These are phyloP conservation scores for Pterocles gutturalis DNA, from an alignment of 2,113 vertebrate genomes.

Conservation along the genomic window DNA sequence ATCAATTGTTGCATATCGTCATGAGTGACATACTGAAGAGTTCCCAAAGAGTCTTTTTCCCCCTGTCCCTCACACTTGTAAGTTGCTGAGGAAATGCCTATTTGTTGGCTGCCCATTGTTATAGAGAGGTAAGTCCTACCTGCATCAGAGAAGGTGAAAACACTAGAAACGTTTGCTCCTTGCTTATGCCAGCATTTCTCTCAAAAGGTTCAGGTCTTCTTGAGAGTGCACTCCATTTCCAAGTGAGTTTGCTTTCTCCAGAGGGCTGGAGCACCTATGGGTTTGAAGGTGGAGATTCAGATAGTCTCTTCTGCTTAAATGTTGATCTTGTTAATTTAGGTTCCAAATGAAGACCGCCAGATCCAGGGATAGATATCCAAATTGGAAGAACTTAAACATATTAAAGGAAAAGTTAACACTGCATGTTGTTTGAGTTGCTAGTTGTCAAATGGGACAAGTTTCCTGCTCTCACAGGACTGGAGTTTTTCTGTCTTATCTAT, in stretches of 20 bases:
- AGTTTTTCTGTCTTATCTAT: not conserved
- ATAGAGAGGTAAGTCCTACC: not conserved
- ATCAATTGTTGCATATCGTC: not conserved
- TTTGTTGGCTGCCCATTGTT: not conserved
- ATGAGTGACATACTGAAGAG: not conserved
- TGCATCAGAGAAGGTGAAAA: not conserved
- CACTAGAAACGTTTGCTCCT: not conserved
- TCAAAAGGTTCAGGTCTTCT: not conserved
- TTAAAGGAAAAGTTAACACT: not conserved
- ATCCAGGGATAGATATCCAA: not conserved
- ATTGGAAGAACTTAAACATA: not conserved
- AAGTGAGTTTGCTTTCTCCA: not conserved
- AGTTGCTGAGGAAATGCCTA: not conserved
- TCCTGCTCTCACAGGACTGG: not conserved
- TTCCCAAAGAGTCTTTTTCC: not conserved
- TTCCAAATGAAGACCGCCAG: not conserved
- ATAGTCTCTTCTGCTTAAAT: not conserved
- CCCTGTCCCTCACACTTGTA: not conserved
- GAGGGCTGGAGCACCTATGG: rapidly evolving
- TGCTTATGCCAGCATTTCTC: not conserved
- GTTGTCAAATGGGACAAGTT: not conserved
- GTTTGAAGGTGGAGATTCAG: not conserved
- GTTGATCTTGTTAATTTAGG: not conserved
- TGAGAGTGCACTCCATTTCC: not conserved
- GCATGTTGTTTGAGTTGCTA: not conserved